Conservation (phyloP, 2,888 invertebrate genomes). For the Phymatocera aterrima region DNA sequence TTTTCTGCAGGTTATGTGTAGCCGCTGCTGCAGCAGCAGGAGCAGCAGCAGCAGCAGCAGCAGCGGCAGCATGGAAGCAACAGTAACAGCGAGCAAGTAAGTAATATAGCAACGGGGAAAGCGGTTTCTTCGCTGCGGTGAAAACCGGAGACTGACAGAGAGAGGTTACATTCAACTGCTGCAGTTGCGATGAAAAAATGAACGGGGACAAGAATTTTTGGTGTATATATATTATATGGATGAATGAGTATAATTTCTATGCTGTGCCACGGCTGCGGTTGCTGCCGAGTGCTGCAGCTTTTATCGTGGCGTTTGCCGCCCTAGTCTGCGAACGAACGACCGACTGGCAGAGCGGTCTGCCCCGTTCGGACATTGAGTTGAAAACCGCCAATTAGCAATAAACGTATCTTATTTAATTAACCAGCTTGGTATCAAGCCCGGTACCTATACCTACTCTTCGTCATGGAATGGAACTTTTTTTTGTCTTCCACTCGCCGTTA, state of each 20-base stretch:
- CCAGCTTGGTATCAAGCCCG: constrained; percentile 29
- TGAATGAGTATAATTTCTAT: too few relatives aligned
- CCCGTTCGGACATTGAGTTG: not conserved
- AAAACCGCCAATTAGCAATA: constrained; percentile 39
- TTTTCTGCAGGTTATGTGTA: constrained; percentile 1
- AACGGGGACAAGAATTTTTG: too few relatives aligned
- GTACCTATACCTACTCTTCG: not conserved
- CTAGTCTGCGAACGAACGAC: too few relatives aligned
- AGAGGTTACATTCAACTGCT: too few relatives aligned
- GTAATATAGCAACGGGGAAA: constrained; percentile 19
- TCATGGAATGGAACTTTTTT: constrained; percentile 35
- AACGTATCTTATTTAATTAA: constrained; percentile 44
- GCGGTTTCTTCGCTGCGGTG: constrained; percentile 16
- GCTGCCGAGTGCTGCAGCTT: too few relatives aligned
- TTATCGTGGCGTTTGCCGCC: not conserved
- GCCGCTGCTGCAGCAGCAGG: too few relatives aligned
- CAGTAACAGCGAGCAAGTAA: too few relatives aligned
- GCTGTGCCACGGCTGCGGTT: too few relatives aligned
- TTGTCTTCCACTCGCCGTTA: constrained; percentile 23
- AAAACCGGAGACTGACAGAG: constrained; percentile 22
- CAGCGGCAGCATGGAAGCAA: too few relatives aligned
- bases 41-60: too few relatives aligned
- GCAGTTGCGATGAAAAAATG: not conserved
- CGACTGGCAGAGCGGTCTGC: constrained; percentile 5
- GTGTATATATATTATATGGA: not conserved